phyloP scores from a whole-genome alignment of 1,140 invertebrate genomes.

The Lepidostoma basale region DNA sequence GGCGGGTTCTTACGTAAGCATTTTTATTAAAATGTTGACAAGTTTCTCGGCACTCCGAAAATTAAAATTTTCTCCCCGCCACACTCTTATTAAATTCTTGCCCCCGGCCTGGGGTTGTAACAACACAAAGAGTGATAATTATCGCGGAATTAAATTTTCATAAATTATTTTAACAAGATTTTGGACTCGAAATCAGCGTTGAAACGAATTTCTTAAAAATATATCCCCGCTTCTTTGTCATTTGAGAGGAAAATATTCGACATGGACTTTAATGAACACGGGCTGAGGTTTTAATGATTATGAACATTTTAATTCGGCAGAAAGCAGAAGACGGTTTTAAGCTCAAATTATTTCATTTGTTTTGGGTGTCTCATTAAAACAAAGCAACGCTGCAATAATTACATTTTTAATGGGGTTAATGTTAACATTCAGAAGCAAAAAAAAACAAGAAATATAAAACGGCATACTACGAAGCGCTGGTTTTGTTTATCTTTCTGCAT shows the following conservation, averaged over 20 bases:
- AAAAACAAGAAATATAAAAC: no score
- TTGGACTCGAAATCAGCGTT: background rate
- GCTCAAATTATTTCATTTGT: no score
- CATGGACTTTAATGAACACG: background rate
- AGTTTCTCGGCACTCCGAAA: constrained; percentile 2
- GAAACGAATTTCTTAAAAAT: background rate
- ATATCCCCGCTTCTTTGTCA: background rate
- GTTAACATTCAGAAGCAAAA: no score
- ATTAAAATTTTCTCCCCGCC: constrained; percentile 7
- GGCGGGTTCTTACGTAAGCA: constrained; percentile 2
- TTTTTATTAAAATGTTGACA: constrained; percentile 29
- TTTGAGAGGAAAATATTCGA: background rate
- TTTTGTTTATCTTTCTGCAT: no score
- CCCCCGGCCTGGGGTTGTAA: background rate
- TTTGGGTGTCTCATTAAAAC: no score
- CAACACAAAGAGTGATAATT: constrained; percentile 15
- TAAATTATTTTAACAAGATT: constrained; percentile 20
- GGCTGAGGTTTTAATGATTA: background rate
- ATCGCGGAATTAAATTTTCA: constrained; percentile 18
- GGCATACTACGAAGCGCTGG: no score
- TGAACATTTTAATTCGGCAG: no score
- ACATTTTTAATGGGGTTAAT: no score
- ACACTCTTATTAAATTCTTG: constrained; percentile 17
- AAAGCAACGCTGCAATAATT: no score
- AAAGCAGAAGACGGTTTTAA: no score